These are phyloP conservation scores for Oryzias sinensis DNA, from an alignment of 2,797 vertebrate species.

Conservation along the genomic window DNA sequence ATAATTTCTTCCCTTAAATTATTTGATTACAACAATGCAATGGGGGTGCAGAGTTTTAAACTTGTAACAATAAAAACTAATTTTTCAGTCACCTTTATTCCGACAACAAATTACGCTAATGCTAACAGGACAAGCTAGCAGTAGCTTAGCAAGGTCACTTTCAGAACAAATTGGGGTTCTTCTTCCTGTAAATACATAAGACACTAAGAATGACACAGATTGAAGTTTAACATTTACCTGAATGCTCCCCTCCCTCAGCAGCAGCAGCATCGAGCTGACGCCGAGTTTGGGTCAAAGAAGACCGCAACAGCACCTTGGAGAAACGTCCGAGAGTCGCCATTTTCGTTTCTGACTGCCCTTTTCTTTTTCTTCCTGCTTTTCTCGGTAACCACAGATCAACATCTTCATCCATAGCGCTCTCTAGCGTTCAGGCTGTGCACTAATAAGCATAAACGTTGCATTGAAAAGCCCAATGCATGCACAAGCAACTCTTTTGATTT, in stretches of 20 bases:
- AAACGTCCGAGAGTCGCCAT: slow-evolving; percentile 72
- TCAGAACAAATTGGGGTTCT: neutral
- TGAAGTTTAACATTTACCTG: slow-evolving; percentile 21
- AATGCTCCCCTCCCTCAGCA: slow-evolving; percentile 43
- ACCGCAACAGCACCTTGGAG: slow-evolving; percentile 48
- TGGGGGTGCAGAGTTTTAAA: too few relatives aligned
- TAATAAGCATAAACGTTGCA: too few relatives aligned
- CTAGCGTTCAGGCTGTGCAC: too few relatives aligned
- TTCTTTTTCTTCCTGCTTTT: neutral
- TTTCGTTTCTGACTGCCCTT: slow-evolving; percentile 26
- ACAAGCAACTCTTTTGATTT: too few relatives aligned
- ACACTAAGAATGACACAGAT: accelerated
- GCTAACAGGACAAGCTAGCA: slow-evolving; percentile 26
- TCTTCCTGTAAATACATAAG: neutral
- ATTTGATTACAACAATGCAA: too few relatives aligned
- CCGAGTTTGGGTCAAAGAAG: slow-evolving; percentile 53
- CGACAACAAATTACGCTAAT: neutral
- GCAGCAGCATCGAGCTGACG: slow-evolving; percentile 71
- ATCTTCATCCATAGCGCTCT: too few relatives aligned
- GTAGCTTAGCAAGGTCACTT: slow-evolving; percentile 69
- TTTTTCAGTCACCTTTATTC: neutral
- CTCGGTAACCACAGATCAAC: too few relatives aligned
- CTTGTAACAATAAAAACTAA: too few relatives aligned
- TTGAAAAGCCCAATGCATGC: too few relatives aligned
- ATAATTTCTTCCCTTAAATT: too few relatives aligned